Base-by-base conservation (phyloP, 2,797 vertebrate species). In the Yasuhikotakia modesta region DNA sequence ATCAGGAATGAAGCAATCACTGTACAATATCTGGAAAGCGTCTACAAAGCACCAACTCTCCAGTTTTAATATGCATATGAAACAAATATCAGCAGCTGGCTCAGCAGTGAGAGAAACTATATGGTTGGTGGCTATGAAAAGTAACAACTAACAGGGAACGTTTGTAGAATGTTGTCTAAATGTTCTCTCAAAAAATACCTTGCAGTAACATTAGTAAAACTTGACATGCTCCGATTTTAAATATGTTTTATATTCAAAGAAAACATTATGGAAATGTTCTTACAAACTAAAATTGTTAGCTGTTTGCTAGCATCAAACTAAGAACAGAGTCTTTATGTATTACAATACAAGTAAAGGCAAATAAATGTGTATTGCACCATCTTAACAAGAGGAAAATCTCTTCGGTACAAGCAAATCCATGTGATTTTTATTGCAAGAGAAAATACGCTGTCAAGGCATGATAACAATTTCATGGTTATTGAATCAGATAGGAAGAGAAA, bases 1-100 rank as follows among this genome's bases (percentile, higher is more conserved):
- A 87, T 86, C 83, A 78, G 76, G 82, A 85, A 81, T 84, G 85
- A 87, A 87, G 85, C 85, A 87, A 87, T 86, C 81, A 81, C 82
- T 81, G 80, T 83, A 86, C 78, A 73, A 81, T 86, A 87, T 84
- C 84, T 84, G 84, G 81, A 87, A 85, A 72, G 72, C 57, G 66
- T 79, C 77, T 86, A 86, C 83, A 87, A 86, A 87, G 85, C 69
- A 81, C 81, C 71, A 72, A 85, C 80, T 85, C 81, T 79, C 58
- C 48, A 50, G 68, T 78, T 83, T 85, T 85, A 82, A 80, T 85
- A 84, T 78, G 76, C 72, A 60, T 80, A 83, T 84, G 76, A 85
- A 87, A 87, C 81, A 85, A 87, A 82, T 80, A 88, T 81, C 78
- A 76, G 76, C 80, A 63, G 35, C 68, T 55, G 70, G 61, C 83